A percentile compares a stretch with the other conserved stretches of the same genome.
These are phyloP conservation scores for Ypsolopha scabrella DNA, from an alignment of 2,888 invertebrate species.

Conservation along the genomic window DNA sequence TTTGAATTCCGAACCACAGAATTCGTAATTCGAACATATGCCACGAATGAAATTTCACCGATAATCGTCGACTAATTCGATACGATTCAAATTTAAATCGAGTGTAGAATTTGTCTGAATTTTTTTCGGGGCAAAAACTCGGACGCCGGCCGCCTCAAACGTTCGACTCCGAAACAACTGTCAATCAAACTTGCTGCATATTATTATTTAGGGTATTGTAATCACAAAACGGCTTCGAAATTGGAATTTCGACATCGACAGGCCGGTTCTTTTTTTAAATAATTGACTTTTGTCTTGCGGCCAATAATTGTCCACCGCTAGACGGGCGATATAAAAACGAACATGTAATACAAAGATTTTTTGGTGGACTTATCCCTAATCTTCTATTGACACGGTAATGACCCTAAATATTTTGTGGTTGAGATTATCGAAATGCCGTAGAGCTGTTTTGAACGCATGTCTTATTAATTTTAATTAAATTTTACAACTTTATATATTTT, in stretches of 20 bases:
- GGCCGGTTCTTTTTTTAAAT: constrained; percentile 21
- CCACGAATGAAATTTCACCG: constrained; percentile 51
- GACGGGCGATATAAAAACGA: constrained; percentile 40
- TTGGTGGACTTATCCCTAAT: constrained; percentile 65
- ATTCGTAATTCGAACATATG: constrained; percentile 41
- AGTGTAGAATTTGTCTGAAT: constrained; percentile 5
- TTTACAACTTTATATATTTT: too few relatives aligned
- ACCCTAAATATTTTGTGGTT: constrained; percentile 25
- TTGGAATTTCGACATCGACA: constrained; percentile 36
- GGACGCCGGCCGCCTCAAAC: constrained; percentile 26
- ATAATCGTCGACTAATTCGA: constrained; percentile 62
- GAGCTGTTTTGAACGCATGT: neutral
- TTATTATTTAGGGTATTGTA: constrained; percentile 50
- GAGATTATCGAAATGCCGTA: neutral
- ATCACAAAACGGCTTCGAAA: constrained; percentile 25
- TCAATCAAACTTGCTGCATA: constrained; percentile 56
- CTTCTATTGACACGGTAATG: constrained; percentile 69
- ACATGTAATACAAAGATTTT: constrained; percentile 40
- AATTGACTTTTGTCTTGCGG: constrained; percentile 51
- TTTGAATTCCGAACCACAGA: constrained; percentile 26
- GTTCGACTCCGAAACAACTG: constrained; percentile 32
- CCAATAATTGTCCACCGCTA: constrained; percentile 39
- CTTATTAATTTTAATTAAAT: neutral
- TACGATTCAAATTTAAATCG: constrained; percentile 27
- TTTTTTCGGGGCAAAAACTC: constrained; percentile 17